These are phyloP conservation scores for Pipra filicauda DNA, from an alignment of 2,113 vertebrate genomes.

Conservation along the genomic window DNA sequence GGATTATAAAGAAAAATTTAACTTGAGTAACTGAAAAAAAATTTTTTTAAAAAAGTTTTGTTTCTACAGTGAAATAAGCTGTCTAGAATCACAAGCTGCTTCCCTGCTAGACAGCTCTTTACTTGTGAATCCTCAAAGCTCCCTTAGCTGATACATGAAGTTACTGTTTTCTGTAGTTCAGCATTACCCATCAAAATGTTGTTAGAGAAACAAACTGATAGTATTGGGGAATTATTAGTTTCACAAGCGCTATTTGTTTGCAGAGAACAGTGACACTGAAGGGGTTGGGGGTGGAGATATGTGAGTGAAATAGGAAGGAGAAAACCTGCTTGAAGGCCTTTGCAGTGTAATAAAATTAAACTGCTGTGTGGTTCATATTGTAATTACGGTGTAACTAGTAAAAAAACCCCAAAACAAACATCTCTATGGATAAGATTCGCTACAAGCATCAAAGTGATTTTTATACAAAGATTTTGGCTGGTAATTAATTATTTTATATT, in stretches of 20 bases:
- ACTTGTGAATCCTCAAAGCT: not conserved
- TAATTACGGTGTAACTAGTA: not conserved
- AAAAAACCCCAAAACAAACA: not conserved
- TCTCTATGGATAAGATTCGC: accelerated
- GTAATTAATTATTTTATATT: not conserved
- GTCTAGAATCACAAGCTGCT: not conserved
- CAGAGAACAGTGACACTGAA: not conserved
- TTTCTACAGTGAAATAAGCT: not conserved
- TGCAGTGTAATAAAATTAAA: not conserved
- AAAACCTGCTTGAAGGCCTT: not conserved
- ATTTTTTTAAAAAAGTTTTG: not conserved
- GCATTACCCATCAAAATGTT: not conserved
- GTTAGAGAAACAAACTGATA: not conserved
- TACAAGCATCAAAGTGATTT: not conserved
- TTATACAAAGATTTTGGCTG: not conserved
- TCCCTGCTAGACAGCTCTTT: not conserved
- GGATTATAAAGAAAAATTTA: not conserved
- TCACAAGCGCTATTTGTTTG: not conserved
- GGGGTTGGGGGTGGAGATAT: not conserved
- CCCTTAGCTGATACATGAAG: not conserved
- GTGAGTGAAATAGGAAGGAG: not conserved
- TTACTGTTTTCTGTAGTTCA: not conserved
- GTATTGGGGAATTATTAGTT: not conserved
- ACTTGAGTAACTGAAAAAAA: not conserved
- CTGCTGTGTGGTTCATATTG: not conserved